Evolutionary conservation across 2,888 invertebrate species (phyloP), one percentile per base, ranked within the genome.

Genomic region (Crocallis elinguaria): DNA sequence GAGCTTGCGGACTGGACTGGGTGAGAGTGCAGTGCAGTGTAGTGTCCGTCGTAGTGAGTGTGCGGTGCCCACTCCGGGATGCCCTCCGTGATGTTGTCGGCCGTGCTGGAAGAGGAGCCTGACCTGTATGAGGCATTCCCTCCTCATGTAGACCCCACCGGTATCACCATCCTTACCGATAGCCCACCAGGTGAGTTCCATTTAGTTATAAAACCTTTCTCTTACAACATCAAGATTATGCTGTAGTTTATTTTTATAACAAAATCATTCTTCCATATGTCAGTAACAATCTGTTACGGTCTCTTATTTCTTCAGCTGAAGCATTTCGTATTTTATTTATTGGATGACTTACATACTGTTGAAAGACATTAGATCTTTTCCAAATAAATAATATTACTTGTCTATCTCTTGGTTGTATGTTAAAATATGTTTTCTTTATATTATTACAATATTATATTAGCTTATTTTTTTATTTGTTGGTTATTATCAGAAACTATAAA

Each of bases 111-210:
- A 90, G 95, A 95, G 88, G 94, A 95, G 87, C 93, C 93, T 65
- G 95, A 95, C 84, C 92, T 95, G 73, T 95, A 95, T 73, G 95
- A 95, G 88, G 95, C 94, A 52, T 97, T 95, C 84, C 95, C 96
- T 60, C 94, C 95, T 53, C 95, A 96, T 84, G 96, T 97, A 62
- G 96, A 96, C 84, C 94, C 95, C 46, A 94, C 94, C 60, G 95
- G 95, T 71, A 95, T 96, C 71, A 94, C 95, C 19, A 93, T 94
- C 66, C 92, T 94, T 59, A 94, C 94, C 38, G 94, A 94, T 68
- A 94, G 93, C 77, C 93, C 93, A 58, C 92, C 93, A 77, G 92
- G 92, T 92, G 66, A 82, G 17, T 38, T 12, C 14, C 25, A 21
- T 23, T 37, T 23, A 38, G 16, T 33, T 3, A n/a, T 8, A 32